Conservation (phyloP, 2,797 vertebrate genomes). For the Sebastes miniatus region DNA sequence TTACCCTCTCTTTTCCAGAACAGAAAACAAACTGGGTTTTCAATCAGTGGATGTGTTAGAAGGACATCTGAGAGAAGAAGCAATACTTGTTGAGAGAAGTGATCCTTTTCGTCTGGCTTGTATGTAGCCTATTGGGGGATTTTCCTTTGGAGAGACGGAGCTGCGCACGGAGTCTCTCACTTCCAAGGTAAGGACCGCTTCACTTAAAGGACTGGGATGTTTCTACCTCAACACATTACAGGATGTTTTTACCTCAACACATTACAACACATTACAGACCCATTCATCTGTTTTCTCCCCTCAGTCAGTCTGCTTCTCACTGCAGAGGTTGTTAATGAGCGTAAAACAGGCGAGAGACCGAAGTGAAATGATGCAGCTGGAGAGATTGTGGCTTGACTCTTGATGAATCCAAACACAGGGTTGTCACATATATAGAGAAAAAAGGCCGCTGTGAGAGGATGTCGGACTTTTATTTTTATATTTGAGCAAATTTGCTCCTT, state of each 20-base stretch:
- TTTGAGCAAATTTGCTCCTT: background rate
- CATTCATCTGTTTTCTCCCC: background rate
- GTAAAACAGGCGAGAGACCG: constrained; percentile 7
- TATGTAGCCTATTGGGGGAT: constrained; percentile 19
- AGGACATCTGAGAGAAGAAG: constrained; percentile 52
- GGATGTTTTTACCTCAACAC: background rate
- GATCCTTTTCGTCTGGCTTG: constrained; percentile 36
- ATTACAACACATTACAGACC: too few species aligned
- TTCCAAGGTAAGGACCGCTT: constrained; percentile 55
- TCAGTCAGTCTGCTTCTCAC: background rate
- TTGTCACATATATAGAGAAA: background rate
- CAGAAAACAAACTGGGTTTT: constrained; percentile 32
- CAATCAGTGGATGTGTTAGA: constrained; percentile 59
- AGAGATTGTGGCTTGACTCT: constrained; percentile 12
- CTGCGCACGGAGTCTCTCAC: constrained; percentile 48
- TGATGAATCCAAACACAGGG: background rate
- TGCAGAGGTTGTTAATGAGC: constrained; percentile 12
- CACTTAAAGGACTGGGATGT: constrained; percentile 4
- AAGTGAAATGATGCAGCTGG: constrained; percentile 18
- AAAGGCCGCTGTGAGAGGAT: background rate
- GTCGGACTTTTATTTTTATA: background rate
- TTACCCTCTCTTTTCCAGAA: background rate
- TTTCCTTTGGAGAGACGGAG: constrained; percentile 43
- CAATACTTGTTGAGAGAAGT: constrained; percentile 38
- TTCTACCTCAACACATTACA: too few species aligned